These are phyloP conservation scores for Lethocerus indicus DNA, from an alignment of 1,140 invertebrate genomes.

Conservation along the genomic window DNA sequence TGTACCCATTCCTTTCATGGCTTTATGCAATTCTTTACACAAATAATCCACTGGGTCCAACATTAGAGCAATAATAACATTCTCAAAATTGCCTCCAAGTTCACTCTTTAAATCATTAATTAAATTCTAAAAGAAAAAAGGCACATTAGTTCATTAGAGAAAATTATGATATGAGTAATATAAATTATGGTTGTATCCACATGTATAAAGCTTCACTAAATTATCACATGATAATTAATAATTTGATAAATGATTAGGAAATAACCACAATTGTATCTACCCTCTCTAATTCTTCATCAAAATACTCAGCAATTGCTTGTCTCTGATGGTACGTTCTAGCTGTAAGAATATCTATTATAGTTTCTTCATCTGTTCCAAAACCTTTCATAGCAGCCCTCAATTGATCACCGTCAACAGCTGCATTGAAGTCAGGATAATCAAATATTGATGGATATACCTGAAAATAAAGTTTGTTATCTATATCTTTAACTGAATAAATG, in stretches of 20 bases:
- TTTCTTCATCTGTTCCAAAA: slow-evolving; percentile 57
- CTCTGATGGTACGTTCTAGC: slow-evolving; percentile 45
- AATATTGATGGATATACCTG: neutral
- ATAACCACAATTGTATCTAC: too few relatives aligned
- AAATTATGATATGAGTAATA: neutral
- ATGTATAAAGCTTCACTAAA: neutral
- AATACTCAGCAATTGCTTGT: slow-evolving; percentile 43
- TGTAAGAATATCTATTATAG: slow-evolving; percentile 52
- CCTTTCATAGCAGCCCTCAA: slow-evolving; percentile 58
- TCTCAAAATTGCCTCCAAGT: slow-evolving; percentile 57
- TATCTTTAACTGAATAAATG: too few relatives aligned
- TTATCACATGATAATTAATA: too few relatives aligned
- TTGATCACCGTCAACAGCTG: slow-evolving; percentile 43
- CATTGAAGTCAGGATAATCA: slow-evolving; percentile 30
- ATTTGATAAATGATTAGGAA: too few relatives aligned
- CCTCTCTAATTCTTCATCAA: slow-evolving; percentile 57
- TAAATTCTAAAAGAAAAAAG: slow-evolving; percentile 35
- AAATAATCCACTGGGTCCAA: slow-evolving; percentile 47
- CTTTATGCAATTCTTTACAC: slow-evolving; percentile 46
- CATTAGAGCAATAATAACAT: slow-evolving; percentile 57
- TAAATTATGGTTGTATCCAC: neutral
- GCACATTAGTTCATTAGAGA: neutral
- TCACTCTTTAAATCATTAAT: slow-evolving; percentile 58
- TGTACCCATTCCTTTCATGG: slow-evolving; percentile 60
- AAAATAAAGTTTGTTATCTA: too few relatives aligned